phyloP scores from a whole-genome alignment of 1,140 invertebrate species.

The Drosophila baimaii region DNA sequence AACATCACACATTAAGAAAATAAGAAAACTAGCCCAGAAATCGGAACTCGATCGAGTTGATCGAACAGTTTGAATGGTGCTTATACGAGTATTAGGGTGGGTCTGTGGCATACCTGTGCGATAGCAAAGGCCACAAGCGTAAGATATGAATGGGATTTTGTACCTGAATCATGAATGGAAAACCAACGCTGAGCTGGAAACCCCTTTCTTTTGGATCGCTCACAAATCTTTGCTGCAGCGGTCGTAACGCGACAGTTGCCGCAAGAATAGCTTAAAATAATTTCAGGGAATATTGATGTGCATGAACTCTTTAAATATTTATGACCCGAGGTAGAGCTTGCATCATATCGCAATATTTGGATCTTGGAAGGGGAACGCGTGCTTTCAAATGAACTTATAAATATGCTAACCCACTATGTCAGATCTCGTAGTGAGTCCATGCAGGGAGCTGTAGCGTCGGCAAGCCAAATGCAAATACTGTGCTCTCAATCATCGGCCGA shows the following conservation, averaged over 20 bases:
- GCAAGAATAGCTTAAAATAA: not conserved
- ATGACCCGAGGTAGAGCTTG: not conserved
- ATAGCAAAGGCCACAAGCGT: not conserved
- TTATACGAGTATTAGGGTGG: not conserved
- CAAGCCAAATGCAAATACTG: not conserved
- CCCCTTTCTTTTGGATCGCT: not conserved
- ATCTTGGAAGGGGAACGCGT: not conserved
- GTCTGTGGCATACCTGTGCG: slow-evolving; percentile 6
- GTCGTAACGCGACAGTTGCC: not conserved
- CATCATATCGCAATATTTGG: not conserved
- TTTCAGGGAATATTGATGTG: slow-evolving; percentile 8
- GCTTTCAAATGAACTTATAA: not conserved
- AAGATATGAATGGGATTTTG: slow-evolving; percentile 9
- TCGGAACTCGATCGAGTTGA: slow-evolving; percentile 6
- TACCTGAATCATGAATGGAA: slow-evolving; percentile 9
- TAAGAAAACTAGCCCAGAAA: not conserved
- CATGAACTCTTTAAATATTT: slow-evolving; percentile 4
- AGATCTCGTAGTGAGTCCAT: not conserved
- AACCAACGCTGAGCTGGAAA: not conserved
- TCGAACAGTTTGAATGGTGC: not conserved
- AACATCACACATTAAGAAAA: no score
- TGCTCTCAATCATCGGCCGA: not conserved
- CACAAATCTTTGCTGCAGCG: not conserved
- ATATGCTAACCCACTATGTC: not conserved
- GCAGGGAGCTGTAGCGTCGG: not conserved